A percentile compares a stretch with the other conserved stretches of the same genome.
Evolutionary conservation across 2,797 vertebrate species (phyloP).

Genomic region (Nyctalus aviator): DNA sequence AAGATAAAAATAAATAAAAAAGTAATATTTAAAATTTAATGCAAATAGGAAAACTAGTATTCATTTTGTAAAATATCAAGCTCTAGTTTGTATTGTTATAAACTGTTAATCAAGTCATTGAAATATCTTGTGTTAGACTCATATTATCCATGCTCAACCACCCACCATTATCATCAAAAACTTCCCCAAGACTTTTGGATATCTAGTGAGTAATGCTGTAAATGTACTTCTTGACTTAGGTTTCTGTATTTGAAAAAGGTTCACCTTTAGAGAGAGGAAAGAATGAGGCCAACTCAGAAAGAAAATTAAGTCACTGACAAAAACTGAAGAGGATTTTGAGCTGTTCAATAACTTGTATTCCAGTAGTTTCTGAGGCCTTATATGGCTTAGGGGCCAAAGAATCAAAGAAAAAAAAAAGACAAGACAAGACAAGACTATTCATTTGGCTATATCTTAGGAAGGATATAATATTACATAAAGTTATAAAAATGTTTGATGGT

Average conservation of each 20-base stretch:
- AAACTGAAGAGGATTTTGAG: neutral
- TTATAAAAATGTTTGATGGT: neutral
- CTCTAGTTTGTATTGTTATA: neutral
- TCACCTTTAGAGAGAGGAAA: neutral
- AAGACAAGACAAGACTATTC: neutral
- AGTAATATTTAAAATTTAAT: neutral
- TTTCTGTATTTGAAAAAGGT: neutral
- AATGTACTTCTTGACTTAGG: neutral
- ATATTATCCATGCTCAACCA: neutral
- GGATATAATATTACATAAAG: constrained; percentile 9
- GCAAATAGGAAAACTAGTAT: neutral
- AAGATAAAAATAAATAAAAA: neutral
- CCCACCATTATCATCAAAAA: neutral
- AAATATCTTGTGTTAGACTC: neutral
- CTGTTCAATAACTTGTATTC: neutral
- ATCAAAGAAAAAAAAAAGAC: constrained; percentile 38
- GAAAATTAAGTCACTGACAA: constrained; percentile 34
- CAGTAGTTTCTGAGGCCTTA: neutral
- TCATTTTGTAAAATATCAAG: neutral
- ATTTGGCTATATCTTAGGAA: constrained; percentile 10
- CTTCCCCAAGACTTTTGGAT: neutral
- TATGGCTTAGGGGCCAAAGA: neutral
- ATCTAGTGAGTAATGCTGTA: neutral
- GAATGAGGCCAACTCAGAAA: neutral
- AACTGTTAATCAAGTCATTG: neutral